Evolutionary conservation across 1,140 invertebrate genomes (phyloP).

Genomic region (Zaprionus vittiger): DNA sequence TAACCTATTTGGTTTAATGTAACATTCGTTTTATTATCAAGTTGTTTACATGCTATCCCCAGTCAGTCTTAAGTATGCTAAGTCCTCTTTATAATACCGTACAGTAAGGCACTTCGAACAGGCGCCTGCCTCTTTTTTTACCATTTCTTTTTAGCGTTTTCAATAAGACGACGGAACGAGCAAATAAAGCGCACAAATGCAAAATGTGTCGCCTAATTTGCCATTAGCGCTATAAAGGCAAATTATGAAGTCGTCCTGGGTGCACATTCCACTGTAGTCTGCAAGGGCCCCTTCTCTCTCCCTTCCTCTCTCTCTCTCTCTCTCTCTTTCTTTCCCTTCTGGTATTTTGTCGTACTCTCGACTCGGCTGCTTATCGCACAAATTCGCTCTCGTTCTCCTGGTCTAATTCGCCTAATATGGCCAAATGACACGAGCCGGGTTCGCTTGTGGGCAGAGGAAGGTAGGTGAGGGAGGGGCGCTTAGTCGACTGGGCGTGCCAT

Average conservation of each 20-base stretch:
- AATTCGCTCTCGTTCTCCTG: constrained; percentile 9
- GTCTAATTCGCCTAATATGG: constrained; percentile 81
- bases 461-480: constrained; percentile 16
- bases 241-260: constrained; percentile 62
- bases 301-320: constrained; percentile 5
- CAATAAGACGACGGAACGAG: constrained; percentile 38
- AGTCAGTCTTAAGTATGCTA: constrained; percentile 2
- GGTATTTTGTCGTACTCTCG: neutral
- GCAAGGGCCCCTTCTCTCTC: constrained; percentile 10
- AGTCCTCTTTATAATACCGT: neutral
- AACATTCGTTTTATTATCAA: neutral
- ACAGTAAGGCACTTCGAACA: neutral
- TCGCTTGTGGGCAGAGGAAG: constrained; percentile 1
- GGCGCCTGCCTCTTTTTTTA: neutral
- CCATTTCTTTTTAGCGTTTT: constrained; percentile 32
- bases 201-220: constrained; percentile 75
- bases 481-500: constrained; percentile 61
- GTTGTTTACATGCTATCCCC: neutral
- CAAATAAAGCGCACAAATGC: constrained; percentile 28
- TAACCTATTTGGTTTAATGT: neutral
- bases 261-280: constrained; percentile 1
- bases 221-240: constrained; percentile 78
- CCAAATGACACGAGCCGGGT: constrained; percentile 70
- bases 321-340: neutral
- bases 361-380: constrained; percentile 19